These are phyloP conservation scores for Ptyas mucosa DNA, from an alignment of 2,113 vertebrate species.

Conservation along the genomic window DNA sequence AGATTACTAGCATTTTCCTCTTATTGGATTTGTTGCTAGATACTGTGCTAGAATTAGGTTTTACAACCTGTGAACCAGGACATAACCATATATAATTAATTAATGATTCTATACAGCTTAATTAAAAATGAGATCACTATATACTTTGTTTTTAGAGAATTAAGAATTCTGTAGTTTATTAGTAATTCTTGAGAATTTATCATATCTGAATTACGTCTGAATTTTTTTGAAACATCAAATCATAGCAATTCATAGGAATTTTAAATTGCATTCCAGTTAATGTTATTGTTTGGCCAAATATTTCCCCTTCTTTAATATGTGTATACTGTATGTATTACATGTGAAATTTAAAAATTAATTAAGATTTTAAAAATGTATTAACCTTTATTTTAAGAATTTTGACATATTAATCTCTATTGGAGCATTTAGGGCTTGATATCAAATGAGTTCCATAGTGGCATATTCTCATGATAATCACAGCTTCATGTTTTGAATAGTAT, in stretches of 20 bases:
- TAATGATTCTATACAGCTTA: neutral
- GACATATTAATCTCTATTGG: neutral
- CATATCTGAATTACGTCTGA: neutral
- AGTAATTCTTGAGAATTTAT: neutral
- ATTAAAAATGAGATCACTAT: neutral
- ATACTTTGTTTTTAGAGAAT: neutral
- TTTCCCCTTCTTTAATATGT: neutral
- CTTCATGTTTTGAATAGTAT: neutral
- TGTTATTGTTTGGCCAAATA: neutral
- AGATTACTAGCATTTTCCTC: neutral
- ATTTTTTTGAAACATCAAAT: neutral
- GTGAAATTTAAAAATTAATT: neutral
- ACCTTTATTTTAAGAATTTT: neutral
- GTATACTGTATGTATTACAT: neutral
- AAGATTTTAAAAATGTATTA: neutral
- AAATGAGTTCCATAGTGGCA: neutral
- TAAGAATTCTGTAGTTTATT: neutral
- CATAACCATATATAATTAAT: neutral
- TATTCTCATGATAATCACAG: neutral
- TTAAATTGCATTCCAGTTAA: neutral
- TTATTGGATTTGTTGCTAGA: neutral
- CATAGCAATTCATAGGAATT: no score
- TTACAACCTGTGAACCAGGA: neutral
- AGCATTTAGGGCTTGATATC: neutral
- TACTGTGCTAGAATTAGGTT: neutral